Evolutionary conservation across 1,140 invertebrate species (phyloP), one percentile per base, ranked within the genome.

Genomic region (Pemphigus obesinymphae): DNA sequence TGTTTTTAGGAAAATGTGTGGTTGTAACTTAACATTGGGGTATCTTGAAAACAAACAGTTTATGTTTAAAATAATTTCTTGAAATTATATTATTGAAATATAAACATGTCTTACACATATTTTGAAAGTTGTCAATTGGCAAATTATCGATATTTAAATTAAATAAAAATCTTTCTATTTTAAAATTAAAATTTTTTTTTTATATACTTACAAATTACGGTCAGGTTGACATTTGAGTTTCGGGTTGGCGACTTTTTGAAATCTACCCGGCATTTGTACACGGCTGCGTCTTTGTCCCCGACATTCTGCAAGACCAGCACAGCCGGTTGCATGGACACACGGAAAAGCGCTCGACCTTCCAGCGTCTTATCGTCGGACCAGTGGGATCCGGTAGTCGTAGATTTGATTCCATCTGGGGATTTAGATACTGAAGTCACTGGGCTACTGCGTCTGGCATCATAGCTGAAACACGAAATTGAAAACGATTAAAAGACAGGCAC

Each of bases 191-290:
- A n/a, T n/a, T n/a, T n/a, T n/a, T n/a, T n/a, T n/a, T n/a, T n/a
- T 10, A 11, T 45, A 37, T 55, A 91, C 93, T 91, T 87, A 95
- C 94, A 92, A 84, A 95, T 93, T 84, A 96, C 91, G 84, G 91
- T 92, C 82, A 96, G 90, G 83, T 93, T 91, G 84, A 95, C 91
- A 84, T 92, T 92, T 85, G 91, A 92, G 87, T 94, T 95, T 83
- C 92, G 91, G 53, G 94, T 95, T 10, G 93, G 94, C 43, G 93
- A 94, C 76, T 92, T 90, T 82, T 91, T 90, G 85, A 94, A 96
- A 87, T 96, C 94, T 48, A 95, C 93, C 58, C 92, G 88, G 87
- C 93, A 94, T 82, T 92, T 89, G 88, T 93, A 94, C 58, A 91
- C 89, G 7, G 92, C 93, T 83, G 91, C 90, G 87, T 94, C 93